Conservation (phyloP, 2,113 vertebrate species). For the Perccottus glenii region DNA sequence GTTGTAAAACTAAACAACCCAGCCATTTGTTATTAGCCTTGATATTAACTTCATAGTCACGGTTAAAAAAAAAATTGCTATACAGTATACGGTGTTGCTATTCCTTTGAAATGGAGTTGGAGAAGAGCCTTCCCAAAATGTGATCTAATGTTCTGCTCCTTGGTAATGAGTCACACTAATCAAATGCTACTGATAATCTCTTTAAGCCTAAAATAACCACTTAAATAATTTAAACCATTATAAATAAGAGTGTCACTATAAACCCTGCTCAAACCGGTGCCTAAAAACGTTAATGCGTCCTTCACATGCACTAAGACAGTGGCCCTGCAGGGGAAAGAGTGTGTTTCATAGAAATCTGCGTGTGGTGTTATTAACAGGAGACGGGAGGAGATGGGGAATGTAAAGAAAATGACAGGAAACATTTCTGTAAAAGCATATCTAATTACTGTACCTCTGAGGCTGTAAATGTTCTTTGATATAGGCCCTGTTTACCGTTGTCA, state of each 20-base stretch:
- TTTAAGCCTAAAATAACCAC: constrained; percentile 15
- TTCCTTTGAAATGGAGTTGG: background rate
- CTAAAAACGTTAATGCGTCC: background rate
- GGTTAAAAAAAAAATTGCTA: too few relatives aligned
- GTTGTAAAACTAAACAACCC: too few relatives aligned
- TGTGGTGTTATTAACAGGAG: constrained; percentile 10
- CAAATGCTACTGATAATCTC: constrained; percentile 15
- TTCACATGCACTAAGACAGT: background rate
- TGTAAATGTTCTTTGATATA: constrained; percentile 3
- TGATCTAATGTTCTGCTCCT: constrained; percentile 13
- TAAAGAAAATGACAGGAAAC: constrained; percentile 9
- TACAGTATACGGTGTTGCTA: background rate
- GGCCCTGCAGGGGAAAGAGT: background rate
- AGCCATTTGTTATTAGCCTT: background rate
- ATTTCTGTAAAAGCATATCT: constrained; percentile 5
- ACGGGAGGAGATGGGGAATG: background rate
- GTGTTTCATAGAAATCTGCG: background rate
- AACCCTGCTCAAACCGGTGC: background rate
- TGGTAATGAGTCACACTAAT: background rate
- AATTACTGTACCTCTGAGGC: constrained; percentile 12
- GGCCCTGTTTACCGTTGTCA: constrained; percentile 1
- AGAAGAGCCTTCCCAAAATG: background rate
- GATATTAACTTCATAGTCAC: too few relatives aligned
- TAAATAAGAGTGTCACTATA: background rate
- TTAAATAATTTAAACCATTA: background rate